phyloP scores from a whole-genome alignment of 2,888 invertebrate species.

The Anodontia alba region DNA sequence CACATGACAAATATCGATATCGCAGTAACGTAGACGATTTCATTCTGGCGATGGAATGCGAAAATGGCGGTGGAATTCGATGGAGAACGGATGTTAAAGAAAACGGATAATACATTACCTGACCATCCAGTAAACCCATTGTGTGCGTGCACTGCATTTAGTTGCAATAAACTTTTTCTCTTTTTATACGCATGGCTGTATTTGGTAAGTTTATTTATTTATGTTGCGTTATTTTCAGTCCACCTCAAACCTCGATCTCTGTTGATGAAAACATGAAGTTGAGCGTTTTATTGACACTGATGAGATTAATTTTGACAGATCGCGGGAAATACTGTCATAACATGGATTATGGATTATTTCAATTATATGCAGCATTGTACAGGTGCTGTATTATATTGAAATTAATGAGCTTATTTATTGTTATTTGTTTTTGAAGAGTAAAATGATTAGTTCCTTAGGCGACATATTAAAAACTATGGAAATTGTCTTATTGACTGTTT shows the following conservation, averaged over 20 bases:
- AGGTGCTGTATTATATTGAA: too few species aligned
- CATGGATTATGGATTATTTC: too few species aligned
- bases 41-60: constrained; percentile 7
- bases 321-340: constrained; percentile 20
- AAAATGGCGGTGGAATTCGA: constrained; percentile 65
- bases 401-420: too few species aligned
- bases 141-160: constrained; percentile 73
- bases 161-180: constrained; percentile 74
- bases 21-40: neutral
- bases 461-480: too few species aligned
- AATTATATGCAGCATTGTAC: too few species aligned
- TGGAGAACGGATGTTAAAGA: constrained; percentile 57
- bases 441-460: too few species aligned
- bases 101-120: constrained; percentile 21
- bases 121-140: constrained; percentile 62
- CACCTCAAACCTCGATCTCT: too few species aligned
- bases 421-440: too few species aligned
- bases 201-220: constrained; percentile 74
- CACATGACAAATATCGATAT: constrained; percentile 20
- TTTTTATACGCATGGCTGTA: constrained; percentile 72
- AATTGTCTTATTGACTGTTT: too few species aligned
- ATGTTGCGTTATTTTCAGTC: too few species aligned
- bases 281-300: neutral
- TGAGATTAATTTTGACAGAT: constrained; percentile 13
- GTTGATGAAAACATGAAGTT: too few species aligned